Base-by-base conservation (phyloP, 2,113 vertebrate genomes). In the Lepisosteus oculatus region DNA sequence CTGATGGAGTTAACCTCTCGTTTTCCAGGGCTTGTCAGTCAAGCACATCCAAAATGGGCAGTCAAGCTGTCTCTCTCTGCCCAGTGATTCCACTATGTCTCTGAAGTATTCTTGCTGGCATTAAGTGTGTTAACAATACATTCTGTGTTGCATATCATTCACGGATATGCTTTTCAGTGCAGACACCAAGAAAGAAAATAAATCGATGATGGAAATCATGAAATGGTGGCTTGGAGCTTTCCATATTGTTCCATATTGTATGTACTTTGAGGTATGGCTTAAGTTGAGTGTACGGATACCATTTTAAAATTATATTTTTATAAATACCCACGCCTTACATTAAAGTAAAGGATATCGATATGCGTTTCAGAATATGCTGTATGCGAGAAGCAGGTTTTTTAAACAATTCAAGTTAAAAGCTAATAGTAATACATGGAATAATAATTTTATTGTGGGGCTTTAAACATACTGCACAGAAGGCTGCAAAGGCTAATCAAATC, bases 201-300 rank as follows among this genome's bases (percentile, higher is more conserved):
- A 74, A 73, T 76, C 80, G 78, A 76, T 72, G 62, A 64, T 86
- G 82, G 81, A 85, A 88, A 86, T 86, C 85, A 78, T 79, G 80
- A 75, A 42, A 57, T 72, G 62, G 67, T 74, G 73, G 75, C 70
- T 73, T 67, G 73, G 76, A 77, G 74, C 71, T 85, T 83, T 85
- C 85, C 85, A 85, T 80, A 80, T 78, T 85, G 79, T 76, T 76
- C 82, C 77, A 29, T 29, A 29, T 29, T 29, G 85, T 76, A 79
- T 70, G 68, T 75, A 73, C 70, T 78, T 76, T 72, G 72, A 84
- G 82, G 80, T 85, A 79, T 80, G 66, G 62, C 55, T 0, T 29
- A 29, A 29, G 29, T 29, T 29, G 29, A 29, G 29, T 29, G 29
- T 29, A 29, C 29, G 1, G 29, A 29, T 29, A 29, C 29, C 29